Evolutionary conservation across 1,140 invertebrate genomes (phyloP), one percentile per base, ranked within the genome.

Genomic region (Procambarus clarkii): DNA sequence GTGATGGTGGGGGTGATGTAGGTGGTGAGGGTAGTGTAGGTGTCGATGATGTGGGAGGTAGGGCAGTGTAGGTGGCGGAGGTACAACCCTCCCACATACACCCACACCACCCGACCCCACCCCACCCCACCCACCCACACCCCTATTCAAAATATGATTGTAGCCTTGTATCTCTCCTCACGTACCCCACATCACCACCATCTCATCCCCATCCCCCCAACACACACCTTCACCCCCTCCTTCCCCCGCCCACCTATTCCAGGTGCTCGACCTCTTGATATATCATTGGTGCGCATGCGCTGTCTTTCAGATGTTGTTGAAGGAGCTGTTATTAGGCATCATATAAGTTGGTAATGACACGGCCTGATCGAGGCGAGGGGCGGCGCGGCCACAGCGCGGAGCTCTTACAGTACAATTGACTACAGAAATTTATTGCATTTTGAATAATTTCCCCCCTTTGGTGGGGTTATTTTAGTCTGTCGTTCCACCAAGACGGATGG

Each of bases 261-360:
- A 34, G n/a, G 69, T 24, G 7, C 34, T 83, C 81, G n/a, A 58
- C 21, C 54, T 69, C 58, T 45, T 45, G 24, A 34, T 45, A 54
- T 83, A 83, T 64, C 81, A 71, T 83, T 46, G 46, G 34, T 15
- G n/a, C 34, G 18, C 81, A 69, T 83, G 69, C 60, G 45, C 34
- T 46, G 60, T 21, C 81, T 60, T 64, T 46, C 81, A 46, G 69
- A 45, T 64, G 50, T 83, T 64, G 81, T 69, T 9, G 44, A 18
- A 21, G 7, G 45, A 45, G 34, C 8, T 83, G 69, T 44, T 69
- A 83, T 83, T 83, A 83, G 13, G 81, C 81, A 69, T 83, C 81
- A 83, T 83, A 46, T 83, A 64, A 69, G 81, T 69, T 83, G 46
- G 46, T 83, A 69, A 83, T 83, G 81, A 69, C 81, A 45, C 60